Base-by-base conservation (phyloP, 23 tunicate species). In the Aplidium turbinatum region DNA sequence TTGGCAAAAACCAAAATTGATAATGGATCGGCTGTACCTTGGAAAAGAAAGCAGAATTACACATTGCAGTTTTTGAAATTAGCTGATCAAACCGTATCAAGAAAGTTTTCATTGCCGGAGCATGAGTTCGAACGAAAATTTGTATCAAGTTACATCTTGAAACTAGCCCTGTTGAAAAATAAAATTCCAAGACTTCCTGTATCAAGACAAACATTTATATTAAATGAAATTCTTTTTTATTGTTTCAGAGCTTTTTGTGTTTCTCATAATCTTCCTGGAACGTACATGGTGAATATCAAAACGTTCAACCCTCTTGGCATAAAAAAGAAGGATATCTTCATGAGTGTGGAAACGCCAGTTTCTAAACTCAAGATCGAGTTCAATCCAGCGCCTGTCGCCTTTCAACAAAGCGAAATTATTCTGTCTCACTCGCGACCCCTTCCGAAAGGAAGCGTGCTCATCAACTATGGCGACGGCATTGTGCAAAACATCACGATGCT, bases 251-350 rank as follows among this genome's bases (percentile, higher is more conserved):
- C 1, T 5, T 6, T 32, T 1, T 57, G 69, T 35, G 18, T 54
- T 51, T 36, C 86, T 0, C 78, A 57, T 55, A 57, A 47, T 18
- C 58, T 72, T 22, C 42, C 58, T 19, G 87, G 87, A 16, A 25
- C 16, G 47, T 82, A 82, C 39, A 47, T 31, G 13, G 60, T 77
- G 23, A 21, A 25, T 33, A 75, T 80, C 2, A 53, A 35, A 24
- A 78, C 80, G 0, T 6, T 56, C 22, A 80, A 87, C 54, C 47
- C 57, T n/a, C 27, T 79, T 33, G 84, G 94, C 39, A 40, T 33
- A 3, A 9, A 24, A 21, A 47, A 4, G 1, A 11, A 13, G 11
- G 19, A 40, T 18, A 32, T 69, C 40, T 7, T 30, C 18, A 0
- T 80, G 22, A 4, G 0, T 35, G 66, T 80, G 7, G 76, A 68